A percentile compares a stretch with the other conserved stretches of the same genome.
Evolutionary conservation across 2,113 vertebrate genomes (phyloP).

Genomic region (Pseudopipra pipra): DNA sequence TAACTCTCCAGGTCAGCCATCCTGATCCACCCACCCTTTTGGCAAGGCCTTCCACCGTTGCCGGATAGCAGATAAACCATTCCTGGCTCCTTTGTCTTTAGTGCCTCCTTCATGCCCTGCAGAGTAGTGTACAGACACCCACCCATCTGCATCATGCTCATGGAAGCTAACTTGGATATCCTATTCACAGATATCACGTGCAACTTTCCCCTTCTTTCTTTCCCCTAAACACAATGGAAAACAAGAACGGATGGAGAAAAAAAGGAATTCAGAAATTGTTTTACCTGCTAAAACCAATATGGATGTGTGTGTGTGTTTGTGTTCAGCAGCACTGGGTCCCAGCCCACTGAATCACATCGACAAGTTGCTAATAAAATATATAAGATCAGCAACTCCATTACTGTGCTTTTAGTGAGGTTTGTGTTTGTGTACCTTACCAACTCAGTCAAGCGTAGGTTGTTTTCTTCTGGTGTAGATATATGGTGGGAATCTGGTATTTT

Average conservation of each 20-base stretch:
- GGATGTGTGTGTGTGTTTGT: background rate
- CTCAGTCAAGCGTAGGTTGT: background rate
- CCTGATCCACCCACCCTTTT: background rate
- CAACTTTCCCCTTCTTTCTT: background rate
- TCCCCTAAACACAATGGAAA: background rate
- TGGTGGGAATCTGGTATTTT: background rate
- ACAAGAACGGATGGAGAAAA: background rate
- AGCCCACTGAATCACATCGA: background rate
- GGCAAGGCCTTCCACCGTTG: background rate
- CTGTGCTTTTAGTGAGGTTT: background rate
- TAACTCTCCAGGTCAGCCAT: background rate
- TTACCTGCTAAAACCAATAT: background rate
- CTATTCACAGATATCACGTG: background rate
- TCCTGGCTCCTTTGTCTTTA: background rate
- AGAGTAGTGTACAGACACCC: fast-evolving
- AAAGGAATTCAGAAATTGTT: background rate
- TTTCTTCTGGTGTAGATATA: background rate
- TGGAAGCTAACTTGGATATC: background rate
- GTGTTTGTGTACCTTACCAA: background rate
- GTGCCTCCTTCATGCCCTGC: background rate
- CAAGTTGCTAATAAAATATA: background rate
- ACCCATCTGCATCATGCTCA: fast-evolving
- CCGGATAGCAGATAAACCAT: background rate
- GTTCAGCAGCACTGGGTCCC: background rate
- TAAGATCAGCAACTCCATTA: background rate